Evolutionary conservation across 2,113 vertebrate species (phyloP).

Genomic region (Cebidichthys violaceus): DNA sequence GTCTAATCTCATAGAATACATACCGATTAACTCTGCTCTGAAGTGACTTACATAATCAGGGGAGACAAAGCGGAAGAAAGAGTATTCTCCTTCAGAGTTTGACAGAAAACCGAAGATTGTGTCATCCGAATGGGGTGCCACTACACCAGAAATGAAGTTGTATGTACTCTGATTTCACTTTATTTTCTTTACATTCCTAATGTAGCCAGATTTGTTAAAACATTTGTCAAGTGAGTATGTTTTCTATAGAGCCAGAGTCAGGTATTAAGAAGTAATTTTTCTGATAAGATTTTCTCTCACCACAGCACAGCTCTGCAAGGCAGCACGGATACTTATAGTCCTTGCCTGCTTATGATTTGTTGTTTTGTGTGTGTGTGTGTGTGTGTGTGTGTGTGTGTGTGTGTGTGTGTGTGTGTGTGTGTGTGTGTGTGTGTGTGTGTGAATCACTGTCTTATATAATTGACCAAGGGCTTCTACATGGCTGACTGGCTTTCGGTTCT

Average conservation of each 20-base stretch:
- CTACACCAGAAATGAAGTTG: slow-evolving; percentile 62
- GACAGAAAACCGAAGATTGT: slow-evolving; percentile 36
- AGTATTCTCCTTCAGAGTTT: slow-evolving; percentile 33
- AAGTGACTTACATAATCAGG: slow-evolving; percentile 45
- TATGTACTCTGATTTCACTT: slow-evolving; percentile 63
- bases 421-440: slow-evolving; percentile 41
- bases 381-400: background rate
- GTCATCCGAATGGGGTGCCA: slow-evolving; percentile 64
- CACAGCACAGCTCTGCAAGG: slow-evolving; percentile 2
- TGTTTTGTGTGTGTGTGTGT: background rate
- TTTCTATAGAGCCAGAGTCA: background rate
- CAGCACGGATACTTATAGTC: slow-evolving; percentile 24
- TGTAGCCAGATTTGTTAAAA: slow-evolving; percentile 4
- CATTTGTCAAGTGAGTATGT: slow-evolving; percentile 11
- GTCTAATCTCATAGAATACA: slow-evolving; percentile 64
- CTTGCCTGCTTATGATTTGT: slow-evolving; percentile 36
- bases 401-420: background rate
- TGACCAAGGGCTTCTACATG: slow-evolving; percentile 72
- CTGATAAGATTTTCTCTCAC: slow-evolving; percentile 21
- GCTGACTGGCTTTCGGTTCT: slow-evolving; percentile 70
- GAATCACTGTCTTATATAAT: slow-evolving; percentile 78
- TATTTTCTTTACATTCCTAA: slow-evolving; percentile 24
- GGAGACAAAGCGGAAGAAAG: slow-evolving; percentile 47
- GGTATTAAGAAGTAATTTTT: slow-evolving; percentile 33
- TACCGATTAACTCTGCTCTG: slow-evolving; percentile 46